Conservation (phyloP, 2,797 vertebrate species). For the Gambelia wislizenii region DNA sequence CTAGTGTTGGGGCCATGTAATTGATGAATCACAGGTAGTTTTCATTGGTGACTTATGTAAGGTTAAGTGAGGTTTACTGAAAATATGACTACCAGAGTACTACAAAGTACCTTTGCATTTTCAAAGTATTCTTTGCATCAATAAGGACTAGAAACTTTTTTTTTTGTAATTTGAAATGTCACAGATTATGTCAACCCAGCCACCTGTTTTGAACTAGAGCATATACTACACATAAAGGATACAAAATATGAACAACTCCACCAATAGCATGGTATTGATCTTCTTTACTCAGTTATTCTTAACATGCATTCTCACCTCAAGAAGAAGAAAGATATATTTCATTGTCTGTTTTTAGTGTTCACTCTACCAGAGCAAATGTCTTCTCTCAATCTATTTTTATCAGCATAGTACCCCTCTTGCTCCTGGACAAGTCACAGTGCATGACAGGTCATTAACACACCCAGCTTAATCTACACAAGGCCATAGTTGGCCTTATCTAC, state of each 20-base stretch:
- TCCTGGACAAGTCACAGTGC: constrained; percentile 12
- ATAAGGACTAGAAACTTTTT: neutral
- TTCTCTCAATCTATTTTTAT: constrained; percentile 21
- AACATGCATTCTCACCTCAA: neutral
- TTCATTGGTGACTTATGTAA: neutral
- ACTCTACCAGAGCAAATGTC: neutral
- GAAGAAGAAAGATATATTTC: neutral
- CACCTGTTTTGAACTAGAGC: neutral
- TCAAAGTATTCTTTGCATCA: too few relatives aligned
- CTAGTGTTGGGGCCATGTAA: neutral
- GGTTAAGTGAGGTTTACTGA: neutral
- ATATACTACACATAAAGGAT: neutral
- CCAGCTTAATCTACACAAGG: constrained; percentile 20
- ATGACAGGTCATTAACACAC: constrained; percentile 31
- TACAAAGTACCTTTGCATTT: neutral
- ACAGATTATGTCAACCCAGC: too few relatives aligned
- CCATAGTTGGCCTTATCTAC: constrained; percentile 15
- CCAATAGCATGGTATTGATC: neutral
- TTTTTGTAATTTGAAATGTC: neutral
- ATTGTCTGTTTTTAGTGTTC: constrained; percentile 13
- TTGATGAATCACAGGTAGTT: neutral
- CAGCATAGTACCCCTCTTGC: neutral
- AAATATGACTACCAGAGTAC: neutral
- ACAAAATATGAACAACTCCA: neutral
- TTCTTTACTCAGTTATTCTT: neutral